Evolutionary conservation across 2,113 vertebrate species (phyloP).

Genomic region (Syrrhaptes paradoxus): DNA sequence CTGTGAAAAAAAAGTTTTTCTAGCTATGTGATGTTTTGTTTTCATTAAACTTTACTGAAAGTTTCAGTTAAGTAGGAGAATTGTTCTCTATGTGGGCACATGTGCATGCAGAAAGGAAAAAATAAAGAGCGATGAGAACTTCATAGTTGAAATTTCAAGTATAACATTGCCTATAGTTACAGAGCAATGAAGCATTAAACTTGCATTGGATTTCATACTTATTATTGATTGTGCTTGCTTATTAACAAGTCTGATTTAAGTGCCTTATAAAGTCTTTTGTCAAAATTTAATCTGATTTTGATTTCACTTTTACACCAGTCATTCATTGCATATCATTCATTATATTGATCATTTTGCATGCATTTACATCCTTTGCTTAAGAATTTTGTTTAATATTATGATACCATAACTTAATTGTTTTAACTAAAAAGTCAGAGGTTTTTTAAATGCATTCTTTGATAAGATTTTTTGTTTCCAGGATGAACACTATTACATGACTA

Average conservation of each 20-base stretch:
- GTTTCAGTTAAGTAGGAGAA: background rate
- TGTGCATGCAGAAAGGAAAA: background rate
- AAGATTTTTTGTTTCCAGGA: background rate
- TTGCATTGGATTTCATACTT: background rate
- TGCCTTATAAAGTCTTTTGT: background rate
- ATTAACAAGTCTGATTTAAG: slow-evolving; percentile 20
- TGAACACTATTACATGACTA: background rate
- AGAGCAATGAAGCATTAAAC: background rate
- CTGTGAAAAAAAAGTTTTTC: background rate
- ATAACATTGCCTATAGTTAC: background rate
- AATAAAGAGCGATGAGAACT: background rate
- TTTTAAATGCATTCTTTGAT: background rate
- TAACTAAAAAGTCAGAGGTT: background rate
- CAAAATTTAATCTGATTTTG: slow-evolving; percentile 8
- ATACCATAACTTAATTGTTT: background rate
- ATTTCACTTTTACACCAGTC: background rate
- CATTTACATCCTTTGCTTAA: background rate
- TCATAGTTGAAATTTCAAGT: background rate
- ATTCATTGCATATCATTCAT: background rate
- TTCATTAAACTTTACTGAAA: background rate
- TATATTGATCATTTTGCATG: background rate
- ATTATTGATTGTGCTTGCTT: slow-evolving; percentile 6
- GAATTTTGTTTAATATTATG: background rate
- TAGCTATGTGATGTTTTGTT: background rate
- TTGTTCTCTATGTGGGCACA: background rate